Base-by-base conservation (phyloP, 2,888 invertebrate species). In the Esperia sulphurella region DNA sequence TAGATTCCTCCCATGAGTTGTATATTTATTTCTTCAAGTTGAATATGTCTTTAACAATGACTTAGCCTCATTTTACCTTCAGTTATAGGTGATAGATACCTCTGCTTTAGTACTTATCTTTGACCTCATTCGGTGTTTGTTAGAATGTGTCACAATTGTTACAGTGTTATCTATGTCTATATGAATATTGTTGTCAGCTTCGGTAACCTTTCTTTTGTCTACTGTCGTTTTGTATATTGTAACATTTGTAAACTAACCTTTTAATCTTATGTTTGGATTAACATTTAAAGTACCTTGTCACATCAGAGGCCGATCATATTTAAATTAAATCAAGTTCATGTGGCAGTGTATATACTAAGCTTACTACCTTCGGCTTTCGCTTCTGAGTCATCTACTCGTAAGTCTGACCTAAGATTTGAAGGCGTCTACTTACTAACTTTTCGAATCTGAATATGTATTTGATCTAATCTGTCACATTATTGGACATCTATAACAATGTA, bases 121-220 rank as follows among this genome's bases (percentile, higher is more conserved):
- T n/a, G 5, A 35, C 35, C 35, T 58, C 61, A 58, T 63, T 65
- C 57, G 54, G 54, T 61, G 8, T 31, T 52, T 55, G 53, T 53
- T 55, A 48, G 42, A 48, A 57, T 54, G 59, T 53, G 48, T 31
- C 45, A 49, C 52, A 58, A 61, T 63, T 61, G 57, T 53, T 44
- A 50, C 35, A 35, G 10, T 59, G 39, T 39, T 40, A 40, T 42
- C 31, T 29, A 57, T 58, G 61, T 60, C 31, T 29, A 57, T 58
- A 63, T 61, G 59, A 55, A 56, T 63, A 65, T 61, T 58, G 56
- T 58, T 14, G 37, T 43, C 52, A 57, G 31, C 31, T 1, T 2
- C 7, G 31, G 31, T 31, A 31, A 31, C 31, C 31, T 31, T 30
- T 30, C 30, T 58, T 57, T 58, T 56, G 56, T 58, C 53, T 53